Evolutionary conservation across 2,888 invertebrate species (phyloP), one percentile per base, ranked within the genome.

Genomic region (Aplocera efformata): DNA sequence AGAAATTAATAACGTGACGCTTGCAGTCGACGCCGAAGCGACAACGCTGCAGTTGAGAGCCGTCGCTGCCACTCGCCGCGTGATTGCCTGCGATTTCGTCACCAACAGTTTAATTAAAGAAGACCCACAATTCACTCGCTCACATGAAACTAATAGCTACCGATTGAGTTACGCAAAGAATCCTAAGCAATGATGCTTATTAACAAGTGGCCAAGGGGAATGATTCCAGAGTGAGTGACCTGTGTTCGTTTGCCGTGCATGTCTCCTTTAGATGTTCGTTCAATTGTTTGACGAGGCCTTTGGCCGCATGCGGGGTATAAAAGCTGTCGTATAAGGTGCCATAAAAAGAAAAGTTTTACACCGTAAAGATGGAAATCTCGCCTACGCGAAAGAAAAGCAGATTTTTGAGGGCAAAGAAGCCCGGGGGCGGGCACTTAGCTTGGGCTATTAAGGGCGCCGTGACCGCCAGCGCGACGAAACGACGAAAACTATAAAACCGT

Each of bases 401-500:
- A 79, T 73, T 77, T 80, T 77, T 71, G 79, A 72, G 79, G 79
- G 72, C 76, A 69, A 67, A 67, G 65, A 58, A 66, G 82, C 83
- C 86, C 44, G 67, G 82, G 79, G 74, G 86, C 83, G 82, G 77
- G 85, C 82, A 86, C 88, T 88, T 84, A 85, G 86, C 79, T 78
- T 53, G 42, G 68, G 78, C 86, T 83, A 86, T 88, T 88, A 88
- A 82, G 83, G 76, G 67, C 70, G 74, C 67, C 69, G 82, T 78
- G 84, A 81, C 86, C 86, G 84, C 78, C 79, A 75, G 79, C 73
- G 79, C 79, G 79, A 76, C 82, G 81, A 68, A 82, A 82, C 79
- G 82, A 77, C 84, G 74, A 80, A 84, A 85, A 86, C 86, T 86
- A 88, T 88, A 88, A 88, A 88, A 88, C 83, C 75, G 84, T 85